A percentile compares a stretch with the other conserved stretches of the same genome.
Conservation (phyloP, 1,140 invertebrate genomes). For the Potamilus streckersoni region DNA sequence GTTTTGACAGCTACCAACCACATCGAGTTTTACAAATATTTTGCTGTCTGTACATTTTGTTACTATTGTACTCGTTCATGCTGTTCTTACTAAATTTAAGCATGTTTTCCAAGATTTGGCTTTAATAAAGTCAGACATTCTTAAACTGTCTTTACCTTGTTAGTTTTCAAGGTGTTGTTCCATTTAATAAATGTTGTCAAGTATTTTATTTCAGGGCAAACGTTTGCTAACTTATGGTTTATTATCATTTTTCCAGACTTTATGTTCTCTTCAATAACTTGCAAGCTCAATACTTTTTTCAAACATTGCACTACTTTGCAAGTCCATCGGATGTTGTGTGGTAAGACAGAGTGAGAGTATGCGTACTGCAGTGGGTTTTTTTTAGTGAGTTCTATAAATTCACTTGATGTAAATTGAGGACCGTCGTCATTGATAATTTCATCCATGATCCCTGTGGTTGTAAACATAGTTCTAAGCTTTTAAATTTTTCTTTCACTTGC, state of each 20-base stretch:
- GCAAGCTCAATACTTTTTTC: conserved; percentile 24
- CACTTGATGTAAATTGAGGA: conserved; percentile 32
- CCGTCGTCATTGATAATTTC: conserved; percentile 49
- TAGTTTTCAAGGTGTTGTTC: background rate
- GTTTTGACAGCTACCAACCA: background rate
- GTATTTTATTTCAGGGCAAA: conserved; percentile 11
- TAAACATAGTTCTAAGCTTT: conserved; percentile 5
- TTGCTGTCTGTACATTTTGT: background rate
- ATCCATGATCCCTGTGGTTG: background rate
- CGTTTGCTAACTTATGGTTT: background rate
- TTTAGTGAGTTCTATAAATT: conserved; percentile 43
- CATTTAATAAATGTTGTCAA: conserved; percentile 11
- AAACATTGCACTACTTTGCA: conserved; percentile 45
- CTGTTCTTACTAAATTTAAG: background rate
- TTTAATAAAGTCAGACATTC: conserved; percentile 7
- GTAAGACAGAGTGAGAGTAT: conserved; percentile 31
- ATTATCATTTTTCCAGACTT: background rate
- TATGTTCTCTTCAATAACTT: background rate
- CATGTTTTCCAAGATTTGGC: background rate
- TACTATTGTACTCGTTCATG: conserved; percentile 1
- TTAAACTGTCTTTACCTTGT: conserved; percentile 8
- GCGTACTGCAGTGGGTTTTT: conserved; percentile 32
- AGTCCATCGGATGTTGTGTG: conserved; percentile 50
- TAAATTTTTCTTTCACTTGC: conserved; percentile 9
- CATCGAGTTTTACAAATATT: background rate